These are phyloP conservation scores for Neolamprologus caudopunctatus DNA, from an alignment of 2,113 vertebrate species.

Conservation along the genomic window DNA sequence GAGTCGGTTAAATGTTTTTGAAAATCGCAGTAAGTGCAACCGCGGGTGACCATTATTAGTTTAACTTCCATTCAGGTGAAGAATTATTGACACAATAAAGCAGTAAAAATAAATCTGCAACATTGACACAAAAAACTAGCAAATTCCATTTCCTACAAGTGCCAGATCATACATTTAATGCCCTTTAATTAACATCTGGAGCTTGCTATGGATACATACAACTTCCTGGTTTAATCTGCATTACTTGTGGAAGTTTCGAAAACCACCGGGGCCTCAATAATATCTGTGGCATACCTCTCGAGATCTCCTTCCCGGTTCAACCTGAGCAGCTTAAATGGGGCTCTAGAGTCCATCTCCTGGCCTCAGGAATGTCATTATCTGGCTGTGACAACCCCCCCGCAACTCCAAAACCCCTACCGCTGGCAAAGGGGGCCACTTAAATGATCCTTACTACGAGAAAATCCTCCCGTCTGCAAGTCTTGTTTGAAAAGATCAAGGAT, in stretches of 20 bases:
- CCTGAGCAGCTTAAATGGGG: slow-evolving; percentile 55
- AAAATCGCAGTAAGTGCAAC: background rate
- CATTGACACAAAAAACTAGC: background rate
- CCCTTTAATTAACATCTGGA: background rate
- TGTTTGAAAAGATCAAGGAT: slow-evolving; percentile 72
- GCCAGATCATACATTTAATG: background rate
- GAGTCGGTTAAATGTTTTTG: background rate
- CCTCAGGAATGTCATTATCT: slow-evolving; percentile 78
- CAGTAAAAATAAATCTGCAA: background rate
- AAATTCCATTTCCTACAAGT: background rate
- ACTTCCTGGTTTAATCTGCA: background rate
- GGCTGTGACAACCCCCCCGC: slow-evolving; percentile 38
- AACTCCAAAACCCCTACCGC: slow-evolving; percentile 32
- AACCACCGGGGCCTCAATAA: background rate
- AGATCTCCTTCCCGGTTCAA: slow-evolving; percentile 29
- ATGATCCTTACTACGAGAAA: slow-evolving; percentile 49
- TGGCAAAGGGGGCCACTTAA: slow-evolving; percentile 61
- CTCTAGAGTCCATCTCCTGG: slow-evolving; percentile 69
- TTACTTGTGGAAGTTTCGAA: background rate
- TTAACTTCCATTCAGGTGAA: background rate
- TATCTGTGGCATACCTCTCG: background rate
- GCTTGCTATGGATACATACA: background rate
- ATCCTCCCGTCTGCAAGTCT: slow-evolving; percentile 53
- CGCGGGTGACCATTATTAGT: background rate
- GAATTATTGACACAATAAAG: background rate